Evolutionary conservation across 2,113 vertebrate species (phyloP).

Genomic region (Chionis minor): DNA sequence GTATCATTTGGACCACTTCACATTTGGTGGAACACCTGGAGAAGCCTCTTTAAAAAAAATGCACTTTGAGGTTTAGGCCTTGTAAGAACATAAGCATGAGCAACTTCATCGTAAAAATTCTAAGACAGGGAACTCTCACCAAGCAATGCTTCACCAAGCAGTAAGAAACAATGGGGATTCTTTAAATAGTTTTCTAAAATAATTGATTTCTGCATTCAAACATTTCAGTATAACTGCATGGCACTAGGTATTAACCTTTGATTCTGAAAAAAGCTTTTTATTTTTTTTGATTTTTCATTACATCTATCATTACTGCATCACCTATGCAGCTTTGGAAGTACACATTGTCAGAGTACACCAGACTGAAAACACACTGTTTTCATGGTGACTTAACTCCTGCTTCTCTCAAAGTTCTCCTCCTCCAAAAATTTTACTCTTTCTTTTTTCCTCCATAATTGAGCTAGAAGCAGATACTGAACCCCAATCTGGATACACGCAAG

Average conservation of each 20-base stretch:
- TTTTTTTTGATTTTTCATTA: neutral
- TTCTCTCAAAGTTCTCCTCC: neutral
- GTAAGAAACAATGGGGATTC: neutral
- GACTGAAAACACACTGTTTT: neutral
- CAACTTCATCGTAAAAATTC: slow-evolving; percentile 19
- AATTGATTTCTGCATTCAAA: neutral
- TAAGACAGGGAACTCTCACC: neutral
- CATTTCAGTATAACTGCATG: neutral
- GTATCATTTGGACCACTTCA: neutral
- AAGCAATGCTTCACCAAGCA: neutral
- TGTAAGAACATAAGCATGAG: neutral
- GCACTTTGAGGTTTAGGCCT: neutral
- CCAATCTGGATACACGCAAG: neutral
- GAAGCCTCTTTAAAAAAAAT: neutral
- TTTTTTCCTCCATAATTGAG: neutral
- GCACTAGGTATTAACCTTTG: neutral
- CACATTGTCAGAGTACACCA: neutral
- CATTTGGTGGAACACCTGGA: neutral
- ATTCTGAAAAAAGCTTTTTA: neutral
- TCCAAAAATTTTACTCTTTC: neutral
- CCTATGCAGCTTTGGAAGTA: neutral
- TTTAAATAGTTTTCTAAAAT: neutral
- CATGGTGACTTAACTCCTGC: neutral
- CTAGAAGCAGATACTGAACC: neutral
- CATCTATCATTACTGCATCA: neutral